Conservation (phyloP, 2,797 vertebrate species). For the Ctenosaura bakeri region DNA sequence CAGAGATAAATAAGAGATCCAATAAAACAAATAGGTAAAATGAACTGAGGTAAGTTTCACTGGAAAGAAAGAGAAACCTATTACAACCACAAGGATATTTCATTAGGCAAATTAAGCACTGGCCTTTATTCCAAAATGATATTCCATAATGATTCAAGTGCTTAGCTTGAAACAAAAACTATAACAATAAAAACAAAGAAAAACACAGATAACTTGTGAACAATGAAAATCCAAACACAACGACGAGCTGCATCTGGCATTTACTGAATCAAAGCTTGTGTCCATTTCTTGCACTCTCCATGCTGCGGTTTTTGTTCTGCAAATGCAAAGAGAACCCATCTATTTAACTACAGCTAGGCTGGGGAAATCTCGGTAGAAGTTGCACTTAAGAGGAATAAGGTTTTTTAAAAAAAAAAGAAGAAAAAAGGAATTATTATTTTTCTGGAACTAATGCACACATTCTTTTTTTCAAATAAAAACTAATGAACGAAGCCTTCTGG, state of each 20-base stretch:
- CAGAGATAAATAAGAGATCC: neutral
- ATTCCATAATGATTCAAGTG: constrained; percentile 10
- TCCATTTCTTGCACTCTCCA: neutral
- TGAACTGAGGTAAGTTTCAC: neutral
- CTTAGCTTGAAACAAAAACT: neutral
- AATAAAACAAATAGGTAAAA: constrained; percentile 6
- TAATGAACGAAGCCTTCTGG: constrained; percentile 7
- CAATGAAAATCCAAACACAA: neutral
- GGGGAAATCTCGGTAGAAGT: neutral
- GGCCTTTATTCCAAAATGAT: neutral
- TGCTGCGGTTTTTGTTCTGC: neutral
- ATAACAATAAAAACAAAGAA: constrained; percentile 16
- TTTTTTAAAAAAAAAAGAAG: neutral
- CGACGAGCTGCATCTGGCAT: neutral
- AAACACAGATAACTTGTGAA: neutral
- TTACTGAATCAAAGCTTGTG: neutral
- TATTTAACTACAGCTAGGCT: neutral
- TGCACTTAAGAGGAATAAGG: neutral
- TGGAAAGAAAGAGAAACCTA: neutral
- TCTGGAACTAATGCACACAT: constrained; percentile 13
- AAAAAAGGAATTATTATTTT: neutral
- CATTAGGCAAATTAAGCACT: constrained; percentile 14
- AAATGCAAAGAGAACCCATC: neutral
- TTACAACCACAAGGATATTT: constrained; percentile 11
- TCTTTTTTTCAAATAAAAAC: constrained; percentile 17